Conservation (phyloP, 2,888 invertebrate species). For the Phortica okadai region DNA sequence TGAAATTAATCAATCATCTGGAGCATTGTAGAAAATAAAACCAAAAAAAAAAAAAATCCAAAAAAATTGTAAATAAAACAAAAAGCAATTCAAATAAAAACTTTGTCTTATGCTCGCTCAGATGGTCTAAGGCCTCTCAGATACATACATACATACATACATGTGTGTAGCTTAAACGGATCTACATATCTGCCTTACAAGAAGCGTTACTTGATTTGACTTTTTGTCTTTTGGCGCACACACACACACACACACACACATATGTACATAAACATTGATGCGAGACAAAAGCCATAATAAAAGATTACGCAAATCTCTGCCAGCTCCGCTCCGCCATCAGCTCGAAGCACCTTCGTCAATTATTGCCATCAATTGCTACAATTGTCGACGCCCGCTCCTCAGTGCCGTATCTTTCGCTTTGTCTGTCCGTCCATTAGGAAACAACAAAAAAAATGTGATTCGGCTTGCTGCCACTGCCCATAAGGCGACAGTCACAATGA, state of each 20-base stretch:
- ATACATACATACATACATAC: slow-evolving; percentile 33
- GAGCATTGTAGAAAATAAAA: slow-evolving; percentile 20
- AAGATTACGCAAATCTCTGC: slow-evolving; percentile 69
- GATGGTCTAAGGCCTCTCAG: slow-evolving; percentile 15
- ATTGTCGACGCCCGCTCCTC: slow-evolving; percentile 64
- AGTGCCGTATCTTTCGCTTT: not conserved
- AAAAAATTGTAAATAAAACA: slow-evolving; percentile 17
- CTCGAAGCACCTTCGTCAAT: slow-evolving; percentile 66
- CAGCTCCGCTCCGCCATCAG: slow-evolving; percentile 33
- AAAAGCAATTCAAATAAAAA: slow-evolving; percentile 17
- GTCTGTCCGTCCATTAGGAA: not conserved
- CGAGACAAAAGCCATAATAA: slow-evolving; percentile 39
- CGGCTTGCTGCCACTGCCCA: slow-evolving; percentile 22
- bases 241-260: slow-evolving; percentile 1
- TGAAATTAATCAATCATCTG: slow-evolving; percentile 74
- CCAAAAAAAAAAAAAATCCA: slow-evolving; percentile 8
- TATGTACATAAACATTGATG: not conserved
- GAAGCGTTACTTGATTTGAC: slow-evolving; percentile 33
- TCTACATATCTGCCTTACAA: slow-evolving; percentile 44
- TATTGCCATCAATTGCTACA: slow-evolving; percentile 73
- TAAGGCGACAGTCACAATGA: slow-evolving; percentile 55
- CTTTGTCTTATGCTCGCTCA: not conserved
- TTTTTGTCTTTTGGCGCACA: not conserved
- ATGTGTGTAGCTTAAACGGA: slow-evolving; percentile 63
- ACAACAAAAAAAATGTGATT: not conserved